Percentiles rank a stretch among this genome's conserved stretches.
Evolutionary conservation across 2,888 invertebrate species (phyloP).

Genomic region (Antitype chi): DNA sequence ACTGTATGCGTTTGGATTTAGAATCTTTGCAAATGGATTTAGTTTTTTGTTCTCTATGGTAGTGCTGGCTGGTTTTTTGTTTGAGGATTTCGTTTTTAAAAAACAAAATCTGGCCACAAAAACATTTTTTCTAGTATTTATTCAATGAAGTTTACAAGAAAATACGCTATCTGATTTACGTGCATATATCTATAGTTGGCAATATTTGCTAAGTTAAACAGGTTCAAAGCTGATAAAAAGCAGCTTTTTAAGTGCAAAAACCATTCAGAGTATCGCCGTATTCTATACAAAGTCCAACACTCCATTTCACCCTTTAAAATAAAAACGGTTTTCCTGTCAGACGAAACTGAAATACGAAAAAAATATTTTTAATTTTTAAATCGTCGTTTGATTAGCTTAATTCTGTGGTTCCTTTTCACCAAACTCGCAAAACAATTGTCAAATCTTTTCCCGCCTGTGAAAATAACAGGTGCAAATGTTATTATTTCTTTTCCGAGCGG

Average conservation of each 20-base stretch:
- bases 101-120: background rate
- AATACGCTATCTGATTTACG: background rate
- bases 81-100: background rate
- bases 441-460: conserved; percentile 50
- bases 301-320: conserved; percentile 13
- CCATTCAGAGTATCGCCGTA: background rate
- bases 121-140: no score
- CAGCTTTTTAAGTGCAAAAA: background rate
- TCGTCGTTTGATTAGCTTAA: conserved; percentile 29
- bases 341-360: background rate
- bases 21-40: conserved; percentile 53
- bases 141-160: no score
- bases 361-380: conserved; percentile 4
- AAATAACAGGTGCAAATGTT: conserved; percentile 61
- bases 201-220: background rate
- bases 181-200: no score
- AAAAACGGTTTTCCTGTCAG: background rate
- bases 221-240: background rate
- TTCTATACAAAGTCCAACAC: background rate
- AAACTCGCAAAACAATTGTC: conserved; percentile 38
- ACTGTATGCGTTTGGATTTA: conserved; percentile 58
- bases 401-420: conserved; percentile 22
- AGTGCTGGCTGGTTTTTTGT: conserved; percentile 8
- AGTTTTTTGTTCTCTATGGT: conserved; percentile 26
- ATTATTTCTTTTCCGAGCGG: conserved; percentile 50